These are phyloP conservation scores for Geotrupes spiniger DNA, from an alignment of 2,888 invertebrate species.

Conservation along the genomic window DNA sequence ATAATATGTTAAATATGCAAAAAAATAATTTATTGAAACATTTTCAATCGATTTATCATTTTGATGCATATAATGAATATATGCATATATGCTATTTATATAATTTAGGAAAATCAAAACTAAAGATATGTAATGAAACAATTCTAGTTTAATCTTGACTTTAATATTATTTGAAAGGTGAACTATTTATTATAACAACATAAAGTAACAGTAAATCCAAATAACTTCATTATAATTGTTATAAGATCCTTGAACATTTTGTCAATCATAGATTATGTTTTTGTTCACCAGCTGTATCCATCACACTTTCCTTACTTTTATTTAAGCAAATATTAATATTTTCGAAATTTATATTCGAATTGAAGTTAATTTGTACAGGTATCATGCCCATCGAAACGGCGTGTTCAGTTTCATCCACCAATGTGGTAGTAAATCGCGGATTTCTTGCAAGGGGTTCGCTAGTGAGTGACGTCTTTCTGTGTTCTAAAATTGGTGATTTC, in stretches of 20 bases:
- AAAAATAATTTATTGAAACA: too few relatives aligned
- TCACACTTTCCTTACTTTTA: neutral
- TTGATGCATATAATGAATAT: too few relatives aligned
- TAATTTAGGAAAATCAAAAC: too few relatives aligned
- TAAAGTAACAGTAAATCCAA: conserved; percentile 1
- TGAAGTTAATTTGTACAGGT: conserved; percentile 3
- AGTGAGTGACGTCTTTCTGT: conserved; percentile 38
- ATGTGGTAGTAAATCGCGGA: conserved; percentile 46
- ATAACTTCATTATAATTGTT: too few relatives aligned
- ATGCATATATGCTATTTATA: too few relatives aligned
- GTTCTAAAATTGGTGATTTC: conserved; percentile 4
- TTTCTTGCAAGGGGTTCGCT: conserved; percentile 28
- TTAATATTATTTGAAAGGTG: conserved; percentile 1
- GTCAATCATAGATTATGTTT: too few relatives aligned
- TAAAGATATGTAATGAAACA: neutral
- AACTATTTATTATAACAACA: conserved; percentile 1
- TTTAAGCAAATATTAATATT: neutral
- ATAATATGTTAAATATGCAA: too few relatives aligned
- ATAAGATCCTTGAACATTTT: too few relatives aligned
- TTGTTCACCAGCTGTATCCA: neutral
- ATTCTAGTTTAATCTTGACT: neutral
- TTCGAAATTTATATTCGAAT: neutral
- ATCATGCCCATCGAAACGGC: conserved; percentile 34
- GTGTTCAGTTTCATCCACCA: conserved; percentile 47
- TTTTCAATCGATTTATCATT: too few relatives aligned